phyloP scores from a whole-genome alignment of 2,797 vertebrate genomes.

The Megalops cyprinoides region DNA sequence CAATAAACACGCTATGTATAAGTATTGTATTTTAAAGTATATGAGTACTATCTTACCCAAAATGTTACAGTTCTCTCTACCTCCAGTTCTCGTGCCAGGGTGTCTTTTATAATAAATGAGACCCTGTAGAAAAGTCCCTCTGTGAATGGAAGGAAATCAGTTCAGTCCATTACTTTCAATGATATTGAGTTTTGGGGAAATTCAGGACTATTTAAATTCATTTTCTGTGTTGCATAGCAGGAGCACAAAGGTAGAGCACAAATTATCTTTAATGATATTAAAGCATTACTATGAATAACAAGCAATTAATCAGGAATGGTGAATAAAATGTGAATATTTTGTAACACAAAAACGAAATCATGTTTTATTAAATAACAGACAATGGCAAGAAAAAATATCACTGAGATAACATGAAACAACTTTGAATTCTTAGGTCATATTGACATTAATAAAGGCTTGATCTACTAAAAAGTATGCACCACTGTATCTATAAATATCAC shows the following conservation, averaged over 20 bases:
- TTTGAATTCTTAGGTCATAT: not conserved
- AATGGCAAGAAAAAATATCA: not conserved
- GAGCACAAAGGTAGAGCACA: slow-evolving; percentile 42
- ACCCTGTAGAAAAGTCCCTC: slow-evolving; percentile 84
- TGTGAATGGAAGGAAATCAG: slow-evolving; percentile 64
- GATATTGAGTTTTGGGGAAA: not conserved
- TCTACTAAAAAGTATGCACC: not conserved
- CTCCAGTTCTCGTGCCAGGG: slow-evolving; percentile 47
- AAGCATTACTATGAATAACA: slow-evolving; percentile 34
- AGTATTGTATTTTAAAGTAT: not conserved
- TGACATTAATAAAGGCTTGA: not conserved
- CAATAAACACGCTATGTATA: not conserved
- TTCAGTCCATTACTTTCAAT: slow-evolving; percentile 10
- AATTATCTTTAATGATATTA: slow-evolving; percentile 18
- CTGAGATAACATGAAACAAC: not conserved
- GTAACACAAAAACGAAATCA: not conserved
- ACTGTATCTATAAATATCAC: not conserved
- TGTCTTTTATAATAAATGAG: slow-evolving; percentile 70
- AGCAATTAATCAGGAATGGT: not conserved
- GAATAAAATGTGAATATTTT: not conserved
- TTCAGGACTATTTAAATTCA: not conserved
- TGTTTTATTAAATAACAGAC: not conserved
- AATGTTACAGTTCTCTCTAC: slow-evolving; percentile 68
- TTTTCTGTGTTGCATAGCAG: slow-evolving; percentile 65
- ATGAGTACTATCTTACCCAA: slow-evolving; percentile 79